Percentiles rank a stretch among this genome's conserved stretches.
These are phyloP conservation scores for Scaptomyza pallida DNA, from an alignment of 1,140 invertebrate species.

Conservation along the genomic window DNA sequence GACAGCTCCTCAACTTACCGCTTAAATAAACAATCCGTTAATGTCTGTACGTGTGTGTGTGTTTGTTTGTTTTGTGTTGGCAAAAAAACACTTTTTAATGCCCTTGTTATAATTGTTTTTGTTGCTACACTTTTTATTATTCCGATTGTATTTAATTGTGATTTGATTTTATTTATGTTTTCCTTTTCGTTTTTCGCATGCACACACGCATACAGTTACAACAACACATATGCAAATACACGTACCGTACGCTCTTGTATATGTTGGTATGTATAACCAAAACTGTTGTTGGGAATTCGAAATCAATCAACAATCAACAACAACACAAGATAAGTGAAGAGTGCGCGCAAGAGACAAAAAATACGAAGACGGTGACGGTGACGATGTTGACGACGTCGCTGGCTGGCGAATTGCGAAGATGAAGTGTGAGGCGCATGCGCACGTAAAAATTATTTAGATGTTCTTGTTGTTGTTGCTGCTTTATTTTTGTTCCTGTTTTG, in stretches of 20 bases:
- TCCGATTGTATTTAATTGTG: slow-evolving; percentile 30
- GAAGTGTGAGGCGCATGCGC: slow-evolving; percentile 46
- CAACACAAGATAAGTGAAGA: slow-evolving; percentile 33
- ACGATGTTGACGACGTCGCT: not conserved
- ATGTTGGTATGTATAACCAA: slow-evolving; percentile 3
- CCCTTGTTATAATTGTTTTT: slow-evolving; percentile 32
- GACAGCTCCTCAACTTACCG: slow-evolving; percentile 35
- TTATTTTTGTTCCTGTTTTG: slow-evolving; percentile 15
- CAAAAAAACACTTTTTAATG: slow-evolving; percentile 9
- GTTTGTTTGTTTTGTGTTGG: slow-evolving; percentile 16
- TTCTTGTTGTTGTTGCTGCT: slow-evolving; percentile 4
- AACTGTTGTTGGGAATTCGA: slow-evolving; percentile 40
- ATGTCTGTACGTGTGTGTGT: slow-evolving; percentile 4
- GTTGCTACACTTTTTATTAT: slow-evolving; percentile 32
- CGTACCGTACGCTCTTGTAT: slow-evolving; percentile 6
- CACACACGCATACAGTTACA: not conserved
- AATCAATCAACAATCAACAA: slow-evolving; percentile 52
- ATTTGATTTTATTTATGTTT: slow-evolving; percentile 27
- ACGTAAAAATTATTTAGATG: slow-evolving; percentile 36
- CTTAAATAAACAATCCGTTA: slow-evolving; percentile 38
- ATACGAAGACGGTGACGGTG: slow-evolving; percentile 1
- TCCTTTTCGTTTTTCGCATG: slow-evolving; percentile 31
- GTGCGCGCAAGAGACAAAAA: slow-evolving; percentile 18
- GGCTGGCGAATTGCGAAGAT: slow-evolving; percentile 41
- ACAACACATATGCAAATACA: slow-evolving; percentile 10